Conservation (phyloP, 2,888 invertebrate genomes). For the Cremastobaeus sp. region DNA sequence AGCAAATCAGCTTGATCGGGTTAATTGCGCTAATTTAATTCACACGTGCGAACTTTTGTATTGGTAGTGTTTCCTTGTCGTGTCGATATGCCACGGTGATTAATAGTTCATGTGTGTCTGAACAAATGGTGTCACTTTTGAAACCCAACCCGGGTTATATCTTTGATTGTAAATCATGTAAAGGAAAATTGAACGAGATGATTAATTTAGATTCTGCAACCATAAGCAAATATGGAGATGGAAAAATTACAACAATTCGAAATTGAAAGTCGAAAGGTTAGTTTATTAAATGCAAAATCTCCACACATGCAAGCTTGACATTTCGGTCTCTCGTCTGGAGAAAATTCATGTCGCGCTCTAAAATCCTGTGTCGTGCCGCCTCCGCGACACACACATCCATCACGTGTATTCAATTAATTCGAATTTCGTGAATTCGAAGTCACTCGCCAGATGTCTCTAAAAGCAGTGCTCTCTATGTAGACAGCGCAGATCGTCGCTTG, state of each 20-base stretch:
- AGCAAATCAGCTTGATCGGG: constrained; percentile 17
- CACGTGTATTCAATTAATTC: constrained; percentile 43
- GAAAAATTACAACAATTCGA: no score
- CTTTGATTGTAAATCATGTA: background rate
- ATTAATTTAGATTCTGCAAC: no score
- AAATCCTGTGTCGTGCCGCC: background rate
- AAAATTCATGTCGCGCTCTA: background rate
- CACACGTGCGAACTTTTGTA: constrained; percentile 33
- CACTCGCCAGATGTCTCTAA: constrained; percentile 47
- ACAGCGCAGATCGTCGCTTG: constrained; percentile 26
- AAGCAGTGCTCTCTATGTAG: constrained; percentile 20
- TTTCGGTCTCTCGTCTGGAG: background rate
- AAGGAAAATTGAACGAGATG: background rate
- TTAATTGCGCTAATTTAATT: constrained; percentile 49
- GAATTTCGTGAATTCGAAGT: constrained; percentile 32
- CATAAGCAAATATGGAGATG: no score
- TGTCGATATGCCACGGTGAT: constrained; percentile 21
- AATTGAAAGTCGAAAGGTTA: no score
- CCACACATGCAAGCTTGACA: background rate
- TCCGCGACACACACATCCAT: constrained; percentile 21
- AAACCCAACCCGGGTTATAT: background rate
- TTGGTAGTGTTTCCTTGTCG: constrained; percentile 24
- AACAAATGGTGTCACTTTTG: constrained; percentile 24
- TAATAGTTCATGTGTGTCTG: constrained; percentile 18
- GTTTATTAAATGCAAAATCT: no score